These are phyloP conservation scores for Pseudococcus jackbeardsleyi DNA, from an alignment of 2,888 invertebrate species.

Conservation along the genomic window DNA sequence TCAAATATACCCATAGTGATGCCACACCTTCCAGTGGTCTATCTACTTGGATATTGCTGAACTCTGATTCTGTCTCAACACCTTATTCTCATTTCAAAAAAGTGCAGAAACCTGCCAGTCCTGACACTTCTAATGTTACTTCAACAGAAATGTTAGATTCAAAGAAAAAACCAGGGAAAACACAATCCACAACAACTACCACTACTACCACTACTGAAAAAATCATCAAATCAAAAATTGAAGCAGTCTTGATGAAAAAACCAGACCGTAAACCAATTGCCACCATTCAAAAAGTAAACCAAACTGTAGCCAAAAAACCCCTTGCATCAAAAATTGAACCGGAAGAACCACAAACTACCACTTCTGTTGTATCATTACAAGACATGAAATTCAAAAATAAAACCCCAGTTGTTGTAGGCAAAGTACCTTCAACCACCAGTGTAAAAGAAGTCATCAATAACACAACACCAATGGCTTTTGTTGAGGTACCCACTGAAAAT, in stretches of 20 bases:
- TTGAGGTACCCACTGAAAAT: conserved; percentile 68
- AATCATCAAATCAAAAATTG: conserved; percentile 56
- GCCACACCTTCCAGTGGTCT: conserved; percentile 73
- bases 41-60: conserved; percentile 83
- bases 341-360: conserved; percentile 50
- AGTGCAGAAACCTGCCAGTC: conserved; percentile 43
- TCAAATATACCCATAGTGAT: conserved; percentile 63
- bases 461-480: conserved; percentile 67
- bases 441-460: conserved; percentile 67
- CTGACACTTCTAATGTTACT: conserved; percentile 10
- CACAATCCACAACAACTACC: conserved; percentile 16
- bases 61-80: conserved; percentile 70
- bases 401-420: conserved; percentile 68
- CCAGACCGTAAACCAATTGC: conserved; percentile 66
- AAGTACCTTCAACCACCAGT: conserved; percentile 68
- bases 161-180: conserved; percentile 66
- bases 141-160: background rate
- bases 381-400: conserved; percentile 68
- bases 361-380: conserved; percentile 67
- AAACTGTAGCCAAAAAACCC: conserved; percentile 64
- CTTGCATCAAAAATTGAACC: conserved; percentile 19
- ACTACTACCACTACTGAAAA: conserved; percentile 52
- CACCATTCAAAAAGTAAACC: conserved; percentile 66
- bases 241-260: conserved; percentile 61
- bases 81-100: conserved; percentile 65